Evolutionary conservation across 2,113 vertebrate species (phyloP), one percentile per base, ranked within the genome.

Genomic region (Nematolebias whitei): DNA sequence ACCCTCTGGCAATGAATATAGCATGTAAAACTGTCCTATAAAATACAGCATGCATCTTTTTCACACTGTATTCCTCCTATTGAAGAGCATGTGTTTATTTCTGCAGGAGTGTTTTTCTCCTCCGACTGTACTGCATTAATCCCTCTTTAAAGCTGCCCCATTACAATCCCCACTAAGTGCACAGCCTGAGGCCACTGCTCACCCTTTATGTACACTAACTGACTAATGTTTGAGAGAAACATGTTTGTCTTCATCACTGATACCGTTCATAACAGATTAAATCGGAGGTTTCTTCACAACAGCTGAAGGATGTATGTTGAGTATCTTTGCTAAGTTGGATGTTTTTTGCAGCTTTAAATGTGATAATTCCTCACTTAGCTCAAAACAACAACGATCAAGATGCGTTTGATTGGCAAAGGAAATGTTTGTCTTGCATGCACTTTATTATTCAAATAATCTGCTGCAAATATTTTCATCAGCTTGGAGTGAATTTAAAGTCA

Each of bases 251-350:
- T 68, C 60, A 40, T 78, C 63, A 75, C 48, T 78, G 35, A 78
- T 74, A 67, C 68, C 12, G 63, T 86, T 81, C 71, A 89, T 76
- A 91, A 89, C 85, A 88, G 79, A 85, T 88, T 89, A 88, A 82
- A 62, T n/a, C 29, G 1, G 20, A 87, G 56, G 81, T 85, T 87
- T 88, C 85, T 87, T 83, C 76, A 63, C 83, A 79, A 80, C 62
- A 83, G 59, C 29, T 68, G n/a, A 85, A 86, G 80, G 68, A 76
- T 78, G 64, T 40, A 48, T 60, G 67, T 51, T 60, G 16, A 0
- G 2, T 59, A 26, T 80, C 80, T 71, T 82, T 76, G 47, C 5
- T 74, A 79, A 74, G 62, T 69, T 80, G 76, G 56, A 80, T 88
- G 86, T 84, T 85, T 83, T n/a, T 68, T 44, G 59, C 63, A 39